Base-by-base conservation (phyloP, 1,140 invertebrate genomes). In the Bathynomus jamesi region DNA sequence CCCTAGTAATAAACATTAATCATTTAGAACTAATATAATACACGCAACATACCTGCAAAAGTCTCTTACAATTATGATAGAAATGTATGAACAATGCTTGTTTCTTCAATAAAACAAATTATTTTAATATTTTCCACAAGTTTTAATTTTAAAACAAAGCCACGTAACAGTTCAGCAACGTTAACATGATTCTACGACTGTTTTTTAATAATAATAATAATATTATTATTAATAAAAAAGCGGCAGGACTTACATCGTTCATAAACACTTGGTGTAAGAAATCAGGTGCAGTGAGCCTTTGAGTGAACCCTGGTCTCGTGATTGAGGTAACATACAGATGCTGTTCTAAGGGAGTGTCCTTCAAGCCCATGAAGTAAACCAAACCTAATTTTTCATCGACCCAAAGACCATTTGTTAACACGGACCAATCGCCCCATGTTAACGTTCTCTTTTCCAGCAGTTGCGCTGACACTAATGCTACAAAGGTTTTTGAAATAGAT, bases 351-450 rank as follows among this genome's bases (percentile, higher is more conserved):
- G 91, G 90, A 0, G 89, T 88, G 81, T 94, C 91, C 75, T 87
- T 87, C 24, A 93, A 82, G 3, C 89, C 91, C 65, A 91, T 86
- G 81, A 94, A 93, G 83, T 93, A 94, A 2, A 93, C 89, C 62
- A 93, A 82, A 28, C 87, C 86, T 72, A 87, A 84, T 3, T 83
- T 77, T 28, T 86, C 84, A 80, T 93, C 90, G 11, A 93, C 88
- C 91, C 91, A 93, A 93, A 67, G 83, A 77, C 88, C 88, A 73
- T 87, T 86, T 0, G 88, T 88, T 67, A 92, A 82, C 1, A 94
- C 90, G 81, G 92, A 91, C 91, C 91, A 94, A 30, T 92, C 89
- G 0, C 91, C 92, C 53, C 85, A 85, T 0, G 92, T 94, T 70
- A 94, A 82, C 2, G 90, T 86, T 21, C 90, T 82, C 80, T 89